Percentiles rank a stretch among this genome's conserved stretches.
Conservation (phyloP, 2,797 vertebrate genomes). For the Sebastes diploproa region DNA sequence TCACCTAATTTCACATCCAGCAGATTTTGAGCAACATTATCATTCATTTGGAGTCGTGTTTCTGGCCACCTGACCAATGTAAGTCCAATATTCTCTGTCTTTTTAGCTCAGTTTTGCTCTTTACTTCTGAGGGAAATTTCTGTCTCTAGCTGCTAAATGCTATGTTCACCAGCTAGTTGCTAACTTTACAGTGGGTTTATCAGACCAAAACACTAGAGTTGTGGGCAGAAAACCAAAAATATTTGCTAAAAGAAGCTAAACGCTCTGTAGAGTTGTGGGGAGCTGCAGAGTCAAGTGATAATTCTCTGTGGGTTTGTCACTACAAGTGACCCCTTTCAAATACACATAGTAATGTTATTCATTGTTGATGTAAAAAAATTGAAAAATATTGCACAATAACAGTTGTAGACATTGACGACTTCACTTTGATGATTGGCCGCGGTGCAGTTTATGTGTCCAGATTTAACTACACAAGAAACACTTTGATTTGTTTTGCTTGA, state of each 20-base stretch:
- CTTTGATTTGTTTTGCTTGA: not conserved
- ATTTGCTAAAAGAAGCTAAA: not conserved
- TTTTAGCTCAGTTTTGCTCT: not conserved
- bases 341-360: not conserved
- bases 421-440: not conserved
- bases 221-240: not conserved
- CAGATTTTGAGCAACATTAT: not conserved
- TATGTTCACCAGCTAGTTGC: not conserved
- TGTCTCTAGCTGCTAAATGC: not conserved
- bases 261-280: not conserved
- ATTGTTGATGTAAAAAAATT: not conserved
- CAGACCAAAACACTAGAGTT: not conserved
- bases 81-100: not conserved
- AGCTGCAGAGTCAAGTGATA: not conserved
- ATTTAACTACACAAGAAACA: not conserved
- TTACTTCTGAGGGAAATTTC: not conserved
- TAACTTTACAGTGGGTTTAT: not conserved
- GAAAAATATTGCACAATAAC: not conserved
- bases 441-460: not conserved
- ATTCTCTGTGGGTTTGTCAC: not conserved
- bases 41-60: not conserved
- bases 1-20: not conserved
- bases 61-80: not conserved
- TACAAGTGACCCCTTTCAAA: not conserved
- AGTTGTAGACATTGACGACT: not conserved